Percentiles rank a stretch among this genome's conserved stretches.
Conservation (phyloP, 2,113 vertebrate species). For the Corythoichthys intestinalis region DNA sequence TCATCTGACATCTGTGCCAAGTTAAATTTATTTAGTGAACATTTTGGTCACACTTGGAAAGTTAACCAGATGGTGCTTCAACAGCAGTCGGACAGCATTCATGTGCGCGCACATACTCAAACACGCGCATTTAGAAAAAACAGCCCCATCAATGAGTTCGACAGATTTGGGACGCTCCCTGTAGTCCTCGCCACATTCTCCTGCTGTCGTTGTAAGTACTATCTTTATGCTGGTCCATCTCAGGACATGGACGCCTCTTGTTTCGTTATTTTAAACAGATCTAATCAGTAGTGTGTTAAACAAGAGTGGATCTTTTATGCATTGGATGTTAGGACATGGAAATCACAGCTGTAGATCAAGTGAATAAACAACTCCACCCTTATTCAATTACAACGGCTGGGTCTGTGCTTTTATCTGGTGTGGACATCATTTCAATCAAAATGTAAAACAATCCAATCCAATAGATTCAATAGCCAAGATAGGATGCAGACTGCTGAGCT, state of each 20-base stretch:
- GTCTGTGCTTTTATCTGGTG: slow-evolving; percentile 87
- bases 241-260: slow-evolving; percentile 73
- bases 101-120: slow-evolving; percentile 19
- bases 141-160: slow-evolving; percentile 27
- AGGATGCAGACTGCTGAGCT: slow-evolving; percentile 93
- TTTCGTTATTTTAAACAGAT: slow-evolving; percentile 84
- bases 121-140: neutral
- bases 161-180: slow-evolving; percentile 26
- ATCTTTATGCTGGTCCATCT: slow-evolving; percentile 76
- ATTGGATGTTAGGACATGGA: slow-evolving; percentile 86
- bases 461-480: slow-evolving; percentile 87
- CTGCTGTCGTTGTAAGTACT: slow-evolving; percentile 66
- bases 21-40: slow-evolving; percentile 81
- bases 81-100: slow-evolving; percentile 28
- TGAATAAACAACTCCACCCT: slow-evolving; percentile 91
- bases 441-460: slow-evolving; percentile 99
- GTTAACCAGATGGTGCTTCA: slow-evolving; percentile 84
- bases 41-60: slow-evolving; percentile 88
- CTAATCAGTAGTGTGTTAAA: slow-evolving; percentile 91
- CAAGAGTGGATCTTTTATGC: slow-evolving; percentile 94
- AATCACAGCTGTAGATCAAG: slow-evolving; percentile 85
- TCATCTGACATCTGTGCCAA: slow-evolving; percentile 69
- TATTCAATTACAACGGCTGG: slow-evolving; percentile 93
- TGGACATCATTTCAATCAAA: slow-evolving; percentile 99
- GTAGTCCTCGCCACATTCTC: slow-evolving; percentile 33